Base-by-base conservation (phyloP, 2,888 invertebrate genomes). In the Lycaena phlaeas region DNA sequence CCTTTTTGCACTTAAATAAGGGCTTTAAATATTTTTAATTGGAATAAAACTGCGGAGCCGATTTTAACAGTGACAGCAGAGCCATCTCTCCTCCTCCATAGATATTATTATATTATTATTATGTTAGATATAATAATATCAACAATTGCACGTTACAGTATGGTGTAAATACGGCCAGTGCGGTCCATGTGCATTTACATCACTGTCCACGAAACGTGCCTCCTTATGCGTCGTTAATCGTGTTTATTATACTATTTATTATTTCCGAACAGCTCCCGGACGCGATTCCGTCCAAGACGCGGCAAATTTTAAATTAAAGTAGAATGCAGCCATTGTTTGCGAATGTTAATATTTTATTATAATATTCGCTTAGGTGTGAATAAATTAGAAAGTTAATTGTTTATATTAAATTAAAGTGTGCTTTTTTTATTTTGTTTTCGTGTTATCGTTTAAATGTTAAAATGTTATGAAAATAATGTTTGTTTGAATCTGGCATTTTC, bases 211-310 rank as follows among this genome's bases (percentile, higher is more conserved):
- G 62, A 71, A 74, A 76, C 76, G 77, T 75, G 75, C 71, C 68
- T 78, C 67, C 75, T 79, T 77, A 72, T 74, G 72, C 74, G 71
- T 70, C 70, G 74, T 79, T 79, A 77, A 78, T 79, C 79, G 74
- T 77, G 74, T 79, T 78, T 79, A 79, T 79, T 77, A 68, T 71
- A 70, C 73, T 70, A 76, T 78, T 73, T 76, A 77, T 77, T 78
- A 76, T 69, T 67, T 64, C 56, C 49, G 51, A 64, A 59, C 59
- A 51, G 57, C 51, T 37, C 51, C 57, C 53, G 56, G 60, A 61
- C 64, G 54, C 56, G 46, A 53, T 50, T 45, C 50, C 48, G 50
- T 52, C 50, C 54, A 50, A 60, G 63, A 59, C 59, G 59, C 53
- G 53, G 54, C 31, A 57, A 57, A 59, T 68, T 70, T 64, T 61